phyloP scores from a whole-genome alignment of 1,140 invertebrate species.

The Temnothorax nylanderi region DNA sequence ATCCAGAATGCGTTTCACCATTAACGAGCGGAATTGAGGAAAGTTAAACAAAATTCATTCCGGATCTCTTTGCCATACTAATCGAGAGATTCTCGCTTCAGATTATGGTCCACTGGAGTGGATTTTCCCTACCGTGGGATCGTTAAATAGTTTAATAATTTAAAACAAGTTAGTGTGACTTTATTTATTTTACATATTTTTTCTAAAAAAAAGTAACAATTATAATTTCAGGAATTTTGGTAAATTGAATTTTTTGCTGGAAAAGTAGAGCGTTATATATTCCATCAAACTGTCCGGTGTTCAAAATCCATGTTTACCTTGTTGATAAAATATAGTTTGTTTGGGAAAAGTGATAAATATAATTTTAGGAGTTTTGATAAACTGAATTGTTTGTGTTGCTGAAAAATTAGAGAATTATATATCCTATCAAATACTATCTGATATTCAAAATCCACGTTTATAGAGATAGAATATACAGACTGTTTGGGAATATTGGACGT shows the following conservation, averaged over 20 bases:
- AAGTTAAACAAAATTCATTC: constrained; percentile 71
- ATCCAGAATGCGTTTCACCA: constrained; percentile 61
- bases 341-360: neutral
- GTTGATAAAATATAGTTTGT: neutral
- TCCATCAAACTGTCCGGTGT: neutral
- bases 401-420: neutral
- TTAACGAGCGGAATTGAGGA: constrained; percentile 69
- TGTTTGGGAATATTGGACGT: neutral
- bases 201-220: neutral
- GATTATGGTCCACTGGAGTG: neutral
- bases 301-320: neutral
- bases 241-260: neutral
- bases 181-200: neutral
- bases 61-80: constrained; percentile 45
- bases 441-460: neutral
- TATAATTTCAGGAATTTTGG: neutral
- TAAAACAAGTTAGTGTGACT: neutral
- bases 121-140: neutral
- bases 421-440: too few relatives aligned
- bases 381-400: neutral
- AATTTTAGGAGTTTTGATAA: neutral
- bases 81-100: neutral
- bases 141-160: neutral
- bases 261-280: neutral
- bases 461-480: neutral